These are phyloP conservation scores for Neosalanx taihuensis DNA, from an alignment of 2,797 vertebrate genomes.

Conservation along the genomic window DNA sequence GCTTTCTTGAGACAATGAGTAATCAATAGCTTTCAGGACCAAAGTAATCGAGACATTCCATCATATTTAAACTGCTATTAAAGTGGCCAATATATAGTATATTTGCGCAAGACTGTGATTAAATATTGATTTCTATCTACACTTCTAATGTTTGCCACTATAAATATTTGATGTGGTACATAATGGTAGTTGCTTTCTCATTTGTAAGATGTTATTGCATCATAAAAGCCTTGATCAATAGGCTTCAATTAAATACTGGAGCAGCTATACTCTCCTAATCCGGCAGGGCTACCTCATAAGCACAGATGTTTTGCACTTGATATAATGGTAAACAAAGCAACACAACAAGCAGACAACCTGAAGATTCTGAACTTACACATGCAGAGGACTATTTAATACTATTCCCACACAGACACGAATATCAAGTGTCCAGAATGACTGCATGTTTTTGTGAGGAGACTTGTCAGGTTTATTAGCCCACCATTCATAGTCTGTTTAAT, in stretches of 20 bases:
- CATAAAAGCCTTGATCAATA: conserved; percentile 41
- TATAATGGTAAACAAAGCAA: not conserved
- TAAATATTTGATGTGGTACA: conserved; percentile 47
- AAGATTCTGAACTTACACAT: not conserved
- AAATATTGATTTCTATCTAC: conserved; percentile 34
- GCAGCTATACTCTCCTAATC: not conserved
- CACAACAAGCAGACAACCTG: too few relatives aligned
- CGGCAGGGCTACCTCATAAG: not conserved
- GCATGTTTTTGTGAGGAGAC: not conserved
- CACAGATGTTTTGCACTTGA: not conserved
- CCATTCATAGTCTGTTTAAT: conserved; percentile 25
- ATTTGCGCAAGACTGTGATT: not conserved
- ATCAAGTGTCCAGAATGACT: not conserved
- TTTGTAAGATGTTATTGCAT: conserved; percentile 42
- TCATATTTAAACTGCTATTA: conserved; percentile 6
- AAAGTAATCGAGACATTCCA: not conserved
- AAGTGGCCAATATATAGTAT: not conserved
- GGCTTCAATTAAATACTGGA: conserved; percentile 14
- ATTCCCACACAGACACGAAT: not conserved
- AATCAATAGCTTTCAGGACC: conserved; percentile 31
- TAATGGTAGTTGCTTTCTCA: conserved; percentile 47
- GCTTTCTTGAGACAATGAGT: conserved; percentile 11
- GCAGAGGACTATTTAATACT: not conserved
- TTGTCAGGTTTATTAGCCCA: conserved; percentile 26
- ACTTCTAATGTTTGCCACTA: conserved; percentile 31